phyloP scores from a whole-genome alignment of 2,888 invertebrate genomes.

The Lacanobia wlatinum region DNA sequence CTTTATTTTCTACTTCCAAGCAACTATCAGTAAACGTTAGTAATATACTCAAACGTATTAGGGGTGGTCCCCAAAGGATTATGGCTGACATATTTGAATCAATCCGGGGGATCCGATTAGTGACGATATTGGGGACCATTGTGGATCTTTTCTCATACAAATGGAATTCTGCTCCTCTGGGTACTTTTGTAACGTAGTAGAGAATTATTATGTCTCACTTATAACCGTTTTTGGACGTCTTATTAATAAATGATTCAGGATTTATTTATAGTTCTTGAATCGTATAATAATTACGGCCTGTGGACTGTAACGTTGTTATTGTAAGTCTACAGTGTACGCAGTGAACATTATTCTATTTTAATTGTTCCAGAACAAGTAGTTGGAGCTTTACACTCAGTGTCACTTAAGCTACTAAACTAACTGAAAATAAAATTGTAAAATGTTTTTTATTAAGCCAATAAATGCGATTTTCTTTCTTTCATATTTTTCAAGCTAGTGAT shows the following conservation, averaged over 20 bases:
- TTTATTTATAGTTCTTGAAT: background rate
- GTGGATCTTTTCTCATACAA: constrained; percentile 58
- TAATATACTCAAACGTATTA: constrained; percentile 45
- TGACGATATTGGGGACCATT: constrained; percentile 59
- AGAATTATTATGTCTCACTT: constrained; percentile 5
- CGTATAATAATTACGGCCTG: background rate
- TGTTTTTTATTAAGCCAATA: too few species aligned
- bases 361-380: too few species aligned
- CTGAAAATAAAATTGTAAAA: too few species aligned
- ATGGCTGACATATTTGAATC: constrained; percentile 69
- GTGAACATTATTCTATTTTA: too few species aligned
- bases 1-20: constrained; percentile 4
- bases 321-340: too few species aligned
- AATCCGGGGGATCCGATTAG: constrained; percentile 70
- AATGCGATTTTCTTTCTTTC: too few species aligned
- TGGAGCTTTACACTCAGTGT: too few species aligned
- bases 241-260: background rate
- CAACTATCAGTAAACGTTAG: constrained; percentile 33
- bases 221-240: background rate
- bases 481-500: too few species aligned
- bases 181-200: constrained; percentile 28
- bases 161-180: constrained; percentile 31
- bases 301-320: too few species aligned
- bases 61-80: constrained; percentile 55
- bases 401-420: too few species aligned